phyloP scores from a whole-genome alignment of 2,113 vertebrate genomes.

The Mirza zaza region DNA sequence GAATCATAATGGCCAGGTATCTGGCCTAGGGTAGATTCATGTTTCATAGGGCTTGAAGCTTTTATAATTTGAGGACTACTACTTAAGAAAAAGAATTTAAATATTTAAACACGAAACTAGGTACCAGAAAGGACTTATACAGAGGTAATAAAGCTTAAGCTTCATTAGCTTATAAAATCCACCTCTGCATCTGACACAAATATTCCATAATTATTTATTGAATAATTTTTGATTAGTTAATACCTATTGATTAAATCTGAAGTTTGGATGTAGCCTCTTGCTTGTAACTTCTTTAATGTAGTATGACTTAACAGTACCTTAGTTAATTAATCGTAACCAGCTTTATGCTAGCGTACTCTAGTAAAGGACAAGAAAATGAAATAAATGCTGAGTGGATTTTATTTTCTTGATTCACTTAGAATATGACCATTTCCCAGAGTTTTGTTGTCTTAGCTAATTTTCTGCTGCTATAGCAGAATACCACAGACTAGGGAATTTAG shows the following conservation, averaged over 20 bases:
- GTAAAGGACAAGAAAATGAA: conserved; percentile 30
- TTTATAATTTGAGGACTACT: neutral
- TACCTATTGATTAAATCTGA: neutral
- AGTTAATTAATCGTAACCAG: neutral
- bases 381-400: neutral
- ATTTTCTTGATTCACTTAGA: conserved; percentile 32
- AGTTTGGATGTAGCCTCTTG: neutral
- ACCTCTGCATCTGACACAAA: neutral
- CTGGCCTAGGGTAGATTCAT: neutral
- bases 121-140: neutral
- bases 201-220: neutral
- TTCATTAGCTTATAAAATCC: neutral
- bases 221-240: neutral
- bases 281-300: neutral
- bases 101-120: neutral
- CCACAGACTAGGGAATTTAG: neutral
- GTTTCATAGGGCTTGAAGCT: neutral
- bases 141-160: neutral
- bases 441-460: neutral
- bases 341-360: neutral
- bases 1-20: neutral
- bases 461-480: neutral
- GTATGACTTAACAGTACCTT: neutral
- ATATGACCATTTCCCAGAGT: neutral
- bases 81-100: neutral